A percentile compares a stretch with the other conserved stretches of the same genome.
These are phyloP conservation scores for Cyanoliseus patagonus DNA, from an alignment of 2,113 vertebrate species.

Conservation along the genomic window DNA sequence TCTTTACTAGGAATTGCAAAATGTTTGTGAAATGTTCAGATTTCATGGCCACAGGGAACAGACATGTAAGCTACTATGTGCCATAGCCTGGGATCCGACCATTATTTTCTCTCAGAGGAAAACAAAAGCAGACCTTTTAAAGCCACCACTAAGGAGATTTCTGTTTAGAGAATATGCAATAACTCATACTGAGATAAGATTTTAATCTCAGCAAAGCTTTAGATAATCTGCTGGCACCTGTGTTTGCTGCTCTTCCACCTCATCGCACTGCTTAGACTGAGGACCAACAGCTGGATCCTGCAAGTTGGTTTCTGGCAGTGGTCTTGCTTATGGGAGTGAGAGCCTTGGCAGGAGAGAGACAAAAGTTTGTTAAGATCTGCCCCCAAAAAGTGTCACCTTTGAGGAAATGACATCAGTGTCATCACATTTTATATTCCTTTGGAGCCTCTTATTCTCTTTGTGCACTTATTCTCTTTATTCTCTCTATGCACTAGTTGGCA, in stretches of 20 bases:
- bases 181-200: constrained; percentile 68
- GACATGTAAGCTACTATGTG: not conserved
- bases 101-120: not conserved
- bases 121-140: constrained; percentile 56
- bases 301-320: not conserved
- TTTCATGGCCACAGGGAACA: not conserved
- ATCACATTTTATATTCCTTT: not conserved
- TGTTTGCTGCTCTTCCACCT: constrained; percentile 50
- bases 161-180: constrained; percentile 65
- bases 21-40: not conserved
- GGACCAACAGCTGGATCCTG: constrained; percentile 2
- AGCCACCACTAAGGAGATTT: constrained; percentile 63
- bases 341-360: not conserved
- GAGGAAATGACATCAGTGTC: not conserved
- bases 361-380: not conserved
- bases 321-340: not conserved
- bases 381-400: not conserved
- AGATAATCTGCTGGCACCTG: constrained; percentile 67
- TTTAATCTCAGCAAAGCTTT: constrained; percentile 71
- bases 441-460: not conserved
- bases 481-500: too few species aligned
- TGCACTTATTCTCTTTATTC: too few species aligned
- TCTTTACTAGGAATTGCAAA: not conserved
- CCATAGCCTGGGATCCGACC: not conserved
- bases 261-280: not conserved